Evolutionary conservation across 2,797 vertebrate species (phyloP).

Genomic region (Paguma larvata): DNA sequence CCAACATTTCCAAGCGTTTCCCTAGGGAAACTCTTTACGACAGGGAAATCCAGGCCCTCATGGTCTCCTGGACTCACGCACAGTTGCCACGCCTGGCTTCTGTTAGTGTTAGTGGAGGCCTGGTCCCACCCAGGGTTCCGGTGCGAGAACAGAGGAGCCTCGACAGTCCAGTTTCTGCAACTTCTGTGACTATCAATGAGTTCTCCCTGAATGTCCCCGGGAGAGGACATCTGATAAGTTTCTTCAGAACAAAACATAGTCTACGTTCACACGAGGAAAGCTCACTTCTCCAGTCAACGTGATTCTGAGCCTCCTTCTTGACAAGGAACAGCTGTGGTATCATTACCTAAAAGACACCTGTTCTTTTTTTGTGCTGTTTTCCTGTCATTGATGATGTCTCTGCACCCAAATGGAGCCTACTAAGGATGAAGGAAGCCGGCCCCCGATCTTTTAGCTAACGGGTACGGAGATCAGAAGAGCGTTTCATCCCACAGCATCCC

Average conservation of each 20-base stretch:
- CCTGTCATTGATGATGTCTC: background rate
- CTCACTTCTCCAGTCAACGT: background rate
- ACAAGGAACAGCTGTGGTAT: background rate
- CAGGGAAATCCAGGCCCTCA: background rate
- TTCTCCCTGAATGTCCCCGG: background rate
- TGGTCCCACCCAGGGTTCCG: background rate
- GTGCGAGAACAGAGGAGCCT: background rate
- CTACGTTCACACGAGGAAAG: background rate
- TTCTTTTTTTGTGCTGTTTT: background rate
- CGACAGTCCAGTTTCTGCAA: background rate
- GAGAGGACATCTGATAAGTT: background rate
- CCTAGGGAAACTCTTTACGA: background rate
- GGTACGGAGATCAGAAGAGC: background rate
- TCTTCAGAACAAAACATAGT: background rate
- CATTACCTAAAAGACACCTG: background rate
- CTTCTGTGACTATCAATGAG: background rate
- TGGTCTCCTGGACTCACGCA: background rate
- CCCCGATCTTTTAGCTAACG: too few species aligned
- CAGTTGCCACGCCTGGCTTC: background rate
- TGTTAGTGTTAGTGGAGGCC: background rate
- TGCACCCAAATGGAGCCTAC: rapidly evolving
- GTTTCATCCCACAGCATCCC: background rate
- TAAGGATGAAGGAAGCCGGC: background rate
- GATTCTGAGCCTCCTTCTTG: background rate
- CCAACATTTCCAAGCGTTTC: background rate